Evolutionary conservation across 1,140 invertebrate species (phyloP).

Genomic region (Drosophila repletoides): DNA sequence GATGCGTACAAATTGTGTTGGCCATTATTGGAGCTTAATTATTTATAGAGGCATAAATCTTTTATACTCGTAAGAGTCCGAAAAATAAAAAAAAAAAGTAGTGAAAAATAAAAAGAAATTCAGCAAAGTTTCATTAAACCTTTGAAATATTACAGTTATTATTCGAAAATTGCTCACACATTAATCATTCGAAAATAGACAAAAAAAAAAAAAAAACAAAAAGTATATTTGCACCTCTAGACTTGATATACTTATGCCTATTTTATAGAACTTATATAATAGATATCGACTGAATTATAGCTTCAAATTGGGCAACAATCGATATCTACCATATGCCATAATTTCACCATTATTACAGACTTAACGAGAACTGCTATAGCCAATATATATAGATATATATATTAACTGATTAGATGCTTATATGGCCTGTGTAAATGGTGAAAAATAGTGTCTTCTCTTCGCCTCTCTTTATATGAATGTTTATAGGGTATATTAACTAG

Average conservation of each 20-base stretch:
- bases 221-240: neutral
- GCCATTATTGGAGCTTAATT: constrained; percentile 27
- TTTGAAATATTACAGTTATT: constrained; percentile 9
- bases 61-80: neutral
- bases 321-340: constrained; percentile 20
- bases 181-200: too few species aligned
- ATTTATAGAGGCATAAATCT: constrained; percentile 27
- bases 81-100: neutral
- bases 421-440: constrained; percentile 48
- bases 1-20: constrained; percentile 19
- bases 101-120: constrained; percentile 10
- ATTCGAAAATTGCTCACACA: constrained; percentile 7
- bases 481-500: constrained; percentile 34
- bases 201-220: neutral
- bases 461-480: neutral
- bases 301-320: constrained; percentile 3
- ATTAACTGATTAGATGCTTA: constrained; percentile 34
- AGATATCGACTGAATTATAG: neutral
- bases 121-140: neutral
- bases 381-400: too few species aligned
- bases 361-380: constrained; percentile 32
- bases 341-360: constrained; percentile 47
- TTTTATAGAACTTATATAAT: neutral
- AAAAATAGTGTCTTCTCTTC: constrained; percentile 11
- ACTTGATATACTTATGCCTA: neutral